Conservation (phyloP, 2,113 vertebrate species). For the Chlorodrepanis virens region DNA sequence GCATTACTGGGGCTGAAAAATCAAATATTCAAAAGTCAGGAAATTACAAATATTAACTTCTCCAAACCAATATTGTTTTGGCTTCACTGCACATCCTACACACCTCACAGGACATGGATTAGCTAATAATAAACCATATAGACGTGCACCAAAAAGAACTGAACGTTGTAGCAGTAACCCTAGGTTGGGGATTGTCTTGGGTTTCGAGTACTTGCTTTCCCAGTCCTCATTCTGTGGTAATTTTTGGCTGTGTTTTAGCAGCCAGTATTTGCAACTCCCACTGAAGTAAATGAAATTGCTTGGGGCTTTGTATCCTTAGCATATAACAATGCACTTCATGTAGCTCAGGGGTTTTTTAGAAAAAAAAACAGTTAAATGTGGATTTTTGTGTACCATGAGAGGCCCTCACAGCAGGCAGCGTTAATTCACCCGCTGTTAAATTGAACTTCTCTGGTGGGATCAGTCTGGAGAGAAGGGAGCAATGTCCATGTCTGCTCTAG, state of each 20-base stretch:
- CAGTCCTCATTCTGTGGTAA: background rate
- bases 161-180: background rate
- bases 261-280: background rate
- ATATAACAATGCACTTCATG: background rate
- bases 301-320: background rate
- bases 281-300: background rate
- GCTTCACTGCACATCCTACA: conserved; percentile 2
- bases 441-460: background rate
- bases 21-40: conserved; percentile 18
- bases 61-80: conserved; percentile 30
- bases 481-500: fast-evolving
- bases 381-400: background rate
- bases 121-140: background rate
- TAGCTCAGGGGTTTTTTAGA: background rate
- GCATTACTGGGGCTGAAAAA: background rate
- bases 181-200: background rate
- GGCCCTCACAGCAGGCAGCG: background rate
- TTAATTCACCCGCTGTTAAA: background rate
- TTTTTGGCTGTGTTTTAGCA: background rate
- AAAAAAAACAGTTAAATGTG: background rate
- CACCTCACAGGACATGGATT: background rate
- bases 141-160: background rate
- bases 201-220: background rate
- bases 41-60: conserved; percentile 15
- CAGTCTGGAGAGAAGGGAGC: background rate